A percentile compares a stretch with the other conserved stretches of the same genome.
These are phyloP conservation scores for Eurosta solidaginis DNA, from an alignment of 1,140 invertebrate species.

Conservation along the genomic window DNA sequence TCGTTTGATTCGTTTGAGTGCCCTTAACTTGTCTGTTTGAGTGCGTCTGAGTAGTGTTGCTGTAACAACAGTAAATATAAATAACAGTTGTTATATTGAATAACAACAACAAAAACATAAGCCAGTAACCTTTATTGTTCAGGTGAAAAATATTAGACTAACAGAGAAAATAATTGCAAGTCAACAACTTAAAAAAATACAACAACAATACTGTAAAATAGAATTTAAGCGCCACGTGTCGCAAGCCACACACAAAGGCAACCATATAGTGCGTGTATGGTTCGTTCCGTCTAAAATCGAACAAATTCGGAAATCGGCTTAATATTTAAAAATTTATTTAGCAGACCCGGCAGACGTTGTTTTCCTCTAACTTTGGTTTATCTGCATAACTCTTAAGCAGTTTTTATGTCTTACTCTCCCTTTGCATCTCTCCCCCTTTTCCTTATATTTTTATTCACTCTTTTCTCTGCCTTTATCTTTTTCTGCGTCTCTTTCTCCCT, in stretches of 20 bases:
- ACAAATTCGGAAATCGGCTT: too few species aligned
- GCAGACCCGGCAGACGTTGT: too few species aligned
- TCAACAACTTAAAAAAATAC: neutral
- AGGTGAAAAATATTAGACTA: constrained; percentile 8
- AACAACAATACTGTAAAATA: neutral
- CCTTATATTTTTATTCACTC: too few species aligned
- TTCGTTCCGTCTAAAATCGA: too few species aligned
- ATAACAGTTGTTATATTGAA: neutral
- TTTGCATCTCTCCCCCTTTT: too few species aligned
- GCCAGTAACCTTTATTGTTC: neutral
- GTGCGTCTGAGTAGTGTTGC: neutral
- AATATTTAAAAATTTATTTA: too few species aligned
- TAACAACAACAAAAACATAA: neutral
- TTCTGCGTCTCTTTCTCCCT: too few species aligned
- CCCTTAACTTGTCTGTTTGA: constrained; percentile 1
- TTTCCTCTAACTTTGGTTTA: too few species aligned
- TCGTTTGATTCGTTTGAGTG: constrained; percentile 13
- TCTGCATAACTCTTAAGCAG: too few species aligned
- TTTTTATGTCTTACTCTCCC: too few species aligned
- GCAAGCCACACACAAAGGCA: neutral
- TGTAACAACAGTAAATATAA: neutral
- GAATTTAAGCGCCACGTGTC: constrained; percentile 13
- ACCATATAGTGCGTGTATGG: too few species aligned
- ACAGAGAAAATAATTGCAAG: neutral
- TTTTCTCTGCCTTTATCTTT: too few species aligned